Conservation (phyloP, 2,797 vertebrate genomes). For the Adelosebastes latens region DNA sequence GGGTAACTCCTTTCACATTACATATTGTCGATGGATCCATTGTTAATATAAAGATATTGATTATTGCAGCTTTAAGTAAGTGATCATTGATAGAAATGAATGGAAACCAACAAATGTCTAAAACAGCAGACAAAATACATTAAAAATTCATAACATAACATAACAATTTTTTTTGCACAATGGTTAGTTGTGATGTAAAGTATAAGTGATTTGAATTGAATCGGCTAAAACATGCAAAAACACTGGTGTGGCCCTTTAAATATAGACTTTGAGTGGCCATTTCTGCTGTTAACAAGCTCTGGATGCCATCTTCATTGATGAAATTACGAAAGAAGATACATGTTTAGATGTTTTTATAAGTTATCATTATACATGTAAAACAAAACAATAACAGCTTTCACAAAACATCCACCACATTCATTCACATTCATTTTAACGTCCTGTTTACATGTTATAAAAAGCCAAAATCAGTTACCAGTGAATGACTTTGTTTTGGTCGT, state of each 20-base stretch:
- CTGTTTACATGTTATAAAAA: neutral
- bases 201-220: neutral
- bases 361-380: too few relatives aligned
- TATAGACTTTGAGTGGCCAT: neutral
- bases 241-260: neutral
- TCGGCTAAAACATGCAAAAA: neutral
- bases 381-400: neutral
- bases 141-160: neutral
- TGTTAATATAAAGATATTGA: neutral
- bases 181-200: neutral
- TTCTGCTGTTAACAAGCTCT: neutral
- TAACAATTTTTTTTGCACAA: neutral
- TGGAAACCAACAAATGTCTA: neutral
- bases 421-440: neutral
- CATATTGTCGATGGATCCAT: neutral
- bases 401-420: neutral
- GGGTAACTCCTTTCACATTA: neutral
- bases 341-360: neutral
- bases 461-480: neutral
- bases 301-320: neutral
- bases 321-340: neutral
- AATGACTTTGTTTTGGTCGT: constrained; percentile 26
- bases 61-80: neutral
- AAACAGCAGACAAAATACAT: neutral
- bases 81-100: neutral